Base-by-base conservation (phyloP, 2,797 vertebrate genomes). In the Dallia pectoralis region DNA sequence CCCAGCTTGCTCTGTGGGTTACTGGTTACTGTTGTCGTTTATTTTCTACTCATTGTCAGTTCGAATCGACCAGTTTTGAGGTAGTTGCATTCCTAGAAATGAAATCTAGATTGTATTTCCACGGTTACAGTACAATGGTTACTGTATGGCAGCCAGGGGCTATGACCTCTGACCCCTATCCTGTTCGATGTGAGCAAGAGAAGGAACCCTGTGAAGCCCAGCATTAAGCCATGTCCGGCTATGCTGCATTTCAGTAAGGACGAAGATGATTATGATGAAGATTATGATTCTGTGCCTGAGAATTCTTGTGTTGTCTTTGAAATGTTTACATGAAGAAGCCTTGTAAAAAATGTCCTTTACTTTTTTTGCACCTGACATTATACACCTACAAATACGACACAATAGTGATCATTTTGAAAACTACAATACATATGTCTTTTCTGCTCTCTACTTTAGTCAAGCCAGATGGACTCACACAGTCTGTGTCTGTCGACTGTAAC, bases 321-420 rank as follows among this genome's bases (percentile, higher is more conserved):
- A 86, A 85, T 83, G 89, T 92, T 91, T 89, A 92, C 92, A 91
- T 81, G 81, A 90, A 85, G 87, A 88, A 88, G 81, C 77, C 85
- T 84, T 85, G 72, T 83, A 82, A 74, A 80, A 79, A 80, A 73
- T 49, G 77, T 78, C 69, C 74, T 59, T 66, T 33, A 4, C 32
- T 11, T 44, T 29, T 78, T 73, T 76, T 86, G 70, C 72, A 78
- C 80, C 61, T 69, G 74, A 68, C 79, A 84, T 84, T 51, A 70
- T 67, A 76, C 48, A 79, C 77, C 70, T 49, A 69, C 71, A 79
- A 69, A 67, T 59, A 69, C 27, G 3, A 51, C 16, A 29, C 6
- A 15, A 47, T 18, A 18, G 27, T 49, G 27, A 69, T 27, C 15
- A 18, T 51, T 69, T 12, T 25, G 47, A 51, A 27, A 51, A 6